Evolutionary conservation across 2,797 vertebrate genomes (phyloP).

Genomic region (Pyrocephalus nanus): DNA sequence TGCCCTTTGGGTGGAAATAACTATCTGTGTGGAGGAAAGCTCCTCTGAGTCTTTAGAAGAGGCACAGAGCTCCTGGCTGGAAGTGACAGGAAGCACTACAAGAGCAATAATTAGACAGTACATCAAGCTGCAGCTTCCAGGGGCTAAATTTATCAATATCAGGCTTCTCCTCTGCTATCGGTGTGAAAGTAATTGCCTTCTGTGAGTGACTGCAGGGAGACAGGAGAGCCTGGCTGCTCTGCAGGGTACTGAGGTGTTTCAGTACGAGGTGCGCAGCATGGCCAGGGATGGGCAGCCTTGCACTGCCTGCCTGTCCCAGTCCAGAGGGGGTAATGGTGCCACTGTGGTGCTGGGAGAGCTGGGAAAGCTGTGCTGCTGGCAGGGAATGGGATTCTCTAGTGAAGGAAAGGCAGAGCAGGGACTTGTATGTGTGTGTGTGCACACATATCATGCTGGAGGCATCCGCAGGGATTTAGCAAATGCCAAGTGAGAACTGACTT

Average conservation of each 20-base stretch:
- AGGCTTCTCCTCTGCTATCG: not conserved
- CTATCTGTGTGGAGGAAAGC: not conserved
- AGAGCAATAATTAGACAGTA: conserved; percentile 3
- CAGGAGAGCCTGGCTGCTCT: not conserved
- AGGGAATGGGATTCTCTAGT: not conserved
- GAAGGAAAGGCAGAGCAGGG: not conserved
- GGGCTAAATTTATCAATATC: not conserved
- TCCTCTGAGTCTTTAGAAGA: not conserved
- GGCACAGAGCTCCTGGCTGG: not conserved
- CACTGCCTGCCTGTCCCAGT: not conserved
- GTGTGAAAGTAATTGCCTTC: not conserved
- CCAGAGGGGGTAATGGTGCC: rapidly evolving
- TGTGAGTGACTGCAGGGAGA: not conserved
- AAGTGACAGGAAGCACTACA: not conserved
- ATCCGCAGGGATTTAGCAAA: not conserved
- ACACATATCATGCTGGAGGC: rapidly evolving
- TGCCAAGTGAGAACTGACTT: not conserved
- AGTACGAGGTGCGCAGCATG: rapidly evolving
- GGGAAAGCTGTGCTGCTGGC: not conserved
- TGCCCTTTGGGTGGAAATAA: not conserved
- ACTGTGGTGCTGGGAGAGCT: not conserved
- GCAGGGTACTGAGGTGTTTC: rapidly evolving
- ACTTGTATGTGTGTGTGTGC: not conserved
- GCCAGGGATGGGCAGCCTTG: too few relatives aligned
- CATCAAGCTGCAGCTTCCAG: not conserved